Evolutionary conservation across 2,113 vertebrate genomes (phyloP).

Genomic region (Passer montanus): DNA sequence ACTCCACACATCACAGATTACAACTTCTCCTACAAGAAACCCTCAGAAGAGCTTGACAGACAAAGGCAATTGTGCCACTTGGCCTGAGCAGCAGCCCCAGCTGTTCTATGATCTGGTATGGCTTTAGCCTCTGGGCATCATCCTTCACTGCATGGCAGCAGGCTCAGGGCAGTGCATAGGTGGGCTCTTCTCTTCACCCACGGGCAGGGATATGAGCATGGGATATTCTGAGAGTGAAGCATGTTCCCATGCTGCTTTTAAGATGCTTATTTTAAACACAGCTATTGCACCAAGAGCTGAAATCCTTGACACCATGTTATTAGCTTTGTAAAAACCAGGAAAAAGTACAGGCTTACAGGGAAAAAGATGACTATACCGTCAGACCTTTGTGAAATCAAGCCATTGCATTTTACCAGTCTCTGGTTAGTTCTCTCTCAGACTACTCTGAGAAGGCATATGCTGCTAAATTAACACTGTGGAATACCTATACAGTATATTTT

Average conservation of each 20-base stretch:
- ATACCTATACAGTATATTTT: not conserved
- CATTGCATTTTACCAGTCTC: not conserved
- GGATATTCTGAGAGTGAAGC: not conserved
- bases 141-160: not conserved
- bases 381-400: not conserved
- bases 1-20: not conserved
- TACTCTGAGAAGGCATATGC: not conserved
- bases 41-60: not conserved
- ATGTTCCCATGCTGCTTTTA: not conserved
- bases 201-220: fast-evolving
- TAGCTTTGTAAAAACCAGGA: not conserved
- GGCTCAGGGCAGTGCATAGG: not conserved
- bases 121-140: not conserved
- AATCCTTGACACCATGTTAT: not conserved
- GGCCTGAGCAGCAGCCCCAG: not conserved
- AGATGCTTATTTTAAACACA: not conserved
- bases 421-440: not conserved
- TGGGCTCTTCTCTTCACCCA: not conserved
- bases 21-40: not conserved
- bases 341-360: not conserved
- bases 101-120: not conserved
- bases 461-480: not conserved
- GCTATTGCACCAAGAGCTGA: not conserved
- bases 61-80: not conserved
- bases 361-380: not conserved